phyloP scores from a whole-genome alignment of 2,888 invertebrate species.

The Lagria hirta region DNA sequence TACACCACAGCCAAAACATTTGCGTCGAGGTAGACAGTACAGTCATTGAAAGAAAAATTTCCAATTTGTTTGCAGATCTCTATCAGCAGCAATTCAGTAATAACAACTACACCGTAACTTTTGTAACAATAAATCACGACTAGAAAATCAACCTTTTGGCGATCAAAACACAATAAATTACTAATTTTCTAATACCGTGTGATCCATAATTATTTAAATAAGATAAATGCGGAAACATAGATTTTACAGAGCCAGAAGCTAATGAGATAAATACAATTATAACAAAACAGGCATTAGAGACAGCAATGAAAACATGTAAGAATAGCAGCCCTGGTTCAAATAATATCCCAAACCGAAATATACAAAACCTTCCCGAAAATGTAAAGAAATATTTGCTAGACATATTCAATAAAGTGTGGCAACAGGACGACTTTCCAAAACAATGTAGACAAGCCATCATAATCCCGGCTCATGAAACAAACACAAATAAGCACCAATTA shows the following conservation, averaged over 20 bases:
- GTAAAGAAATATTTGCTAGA: background rate
- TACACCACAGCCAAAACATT: no score
- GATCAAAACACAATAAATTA: no score
- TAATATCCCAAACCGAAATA: background rate
- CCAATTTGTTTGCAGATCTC: background rate
- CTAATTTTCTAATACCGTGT: no score
- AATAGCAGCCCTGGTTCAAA: background rate
- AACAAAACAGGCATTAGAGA: background rate
- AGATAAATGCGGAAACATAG: background rate
- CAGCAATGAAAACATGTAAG: background rate
- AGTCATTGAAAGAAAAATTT: background rate
- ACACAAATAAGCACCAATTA: background rate
- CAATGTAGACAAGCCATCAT: background rate
- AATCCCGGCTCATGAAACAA: background rate
- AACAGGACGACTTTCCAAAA: background rate
- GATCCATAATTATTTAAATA: no score
- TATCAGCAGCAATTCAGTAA: background rate
- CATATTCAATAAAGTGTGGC: background rate
- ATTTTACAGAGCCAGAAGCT: background rate
- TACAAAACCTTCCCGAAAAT: background rate
- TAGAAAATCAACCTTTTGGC: no score
- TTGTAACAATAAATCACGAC: background rate
- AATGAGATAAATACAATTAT: background rate
- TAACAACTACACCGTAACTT: background rate
- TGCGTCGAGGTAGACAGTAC: no score